Evolutionary conservation across 2,797 vertebrate genomes (phyloP).

Genomic region (Capromys pilorides): DNA sequence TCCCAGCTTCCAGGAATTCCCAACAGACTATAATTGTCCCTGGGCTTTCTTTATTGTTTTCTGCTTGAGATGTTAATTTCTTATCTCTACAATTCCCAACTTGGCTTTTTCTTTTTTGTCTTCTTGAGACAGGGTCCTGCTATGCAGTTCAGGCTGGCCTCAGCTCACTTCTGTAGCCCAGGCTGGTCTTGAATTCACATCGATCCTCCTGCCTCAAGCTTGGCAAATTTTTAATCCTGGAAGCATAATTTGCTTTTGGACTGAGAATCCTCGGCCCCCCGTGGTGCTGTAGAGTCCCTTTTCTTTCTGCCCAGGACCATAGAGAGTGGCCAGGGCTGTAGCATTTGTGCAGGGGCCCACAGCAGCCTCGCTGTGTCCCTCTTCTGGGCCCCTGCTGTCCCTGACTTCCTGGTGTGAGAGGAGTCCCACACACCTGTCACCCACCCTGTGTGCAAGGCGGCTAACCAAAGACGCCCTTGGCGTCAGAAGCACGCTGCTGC

Average conservation of each 20-base stretch:
- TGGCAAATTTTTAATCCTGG: background rate
- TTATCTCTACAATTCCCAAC: no score
- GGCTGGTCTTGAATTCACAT: no score
- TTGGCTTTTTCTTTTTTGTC: no score
- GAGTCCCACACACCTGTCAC: background rate
- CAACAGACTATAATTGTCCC: no score
- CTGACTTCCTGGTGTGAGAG: background rate
- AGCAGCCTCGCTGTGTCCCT: background rate
- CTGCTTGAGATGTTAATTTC: no score
- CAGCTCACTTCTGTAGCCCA: no score
- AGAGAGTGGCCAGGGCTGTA: background rate
- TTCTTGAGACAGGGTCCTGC: no score
- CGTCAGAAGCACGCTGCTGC: no score
- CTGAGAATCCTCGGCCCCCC: background rate
- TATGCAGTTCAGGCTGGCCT: no score
- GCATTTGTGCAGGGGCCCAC: background rate
- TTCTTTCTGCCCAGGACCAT: background rate
- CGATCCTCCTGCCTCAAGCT: no score
- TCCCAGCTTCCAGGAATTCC: no score
- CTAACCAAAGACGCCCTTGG: background rate
- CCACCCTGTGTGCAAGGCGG: background rate
- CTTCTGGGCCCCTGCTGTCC: background rate
- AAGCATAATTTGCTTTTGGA: rapidly evolving
- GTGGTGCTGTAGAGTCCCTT: background rate
- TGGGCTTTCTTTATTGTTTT: no score